Percentiles rank a stretch among this genome's conserved stretches.
These are phyloP conservation scores for Catocala sponsa DNA, from an alignment of 2,888 invertebrate genomes.

Conservation along the genomic window DNA sequence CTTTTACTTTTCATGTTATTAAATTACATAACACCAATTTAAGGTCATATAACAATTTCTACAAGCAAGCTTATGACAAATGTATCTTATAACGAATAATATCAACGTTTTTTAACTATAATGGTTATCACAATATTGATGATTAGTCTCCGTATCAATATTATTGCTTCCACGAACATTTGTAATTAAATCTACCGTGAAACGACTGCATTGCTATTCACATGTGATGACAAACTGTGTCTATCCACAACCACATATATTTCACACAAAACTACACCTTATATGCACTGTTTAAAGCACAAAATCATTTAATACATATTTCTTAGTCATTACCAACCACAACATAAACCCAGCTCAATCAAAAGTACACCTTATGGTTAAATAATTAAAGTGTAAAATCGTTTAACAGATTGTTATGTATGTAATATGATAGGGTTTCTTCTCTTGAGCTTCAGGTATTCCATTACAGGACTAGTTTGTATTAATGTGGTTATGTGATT, in stretches of 20 bases:
- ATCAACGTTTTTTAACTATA: no score
- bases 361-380: not conserved
- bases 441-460: slow-evolving; percentile 27
- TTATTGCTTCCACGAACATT: slow-evolving; percentile 23
- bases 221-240: slow-evolving; percentile 13
- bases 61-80: no score
- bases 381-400: not conserved
- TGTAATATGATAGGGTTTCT: slow-evolving; percentile 38
- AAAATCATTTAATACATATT: not conserved
- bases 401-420: not conserved
- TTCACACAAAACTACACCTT: not conserved
- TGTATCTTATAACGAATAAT: no score
- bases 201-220: slow-evolving; percentile 37
- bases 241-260: not conserved
- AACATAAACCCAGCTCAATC: not conserved
- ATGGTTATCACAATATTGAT: no score
- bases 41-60: no score
- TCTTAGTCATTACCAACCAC: no score
- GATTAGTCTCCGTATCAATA: not conserved
- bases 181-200: slow-evolving; percentile 55
- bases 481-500: slow-evolving; percentile 29
- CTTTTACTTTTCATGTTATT: no score
- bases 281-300: not conserved
- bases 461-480: slow-evolving; percentile 10
- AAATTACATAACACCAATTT: no score